Evolutionary conservation across 2,113 vertebrate genomes (phyloP), one percentile per base, ranked within the genome.

Genomic region (Pelusios castaneus): DNA sequence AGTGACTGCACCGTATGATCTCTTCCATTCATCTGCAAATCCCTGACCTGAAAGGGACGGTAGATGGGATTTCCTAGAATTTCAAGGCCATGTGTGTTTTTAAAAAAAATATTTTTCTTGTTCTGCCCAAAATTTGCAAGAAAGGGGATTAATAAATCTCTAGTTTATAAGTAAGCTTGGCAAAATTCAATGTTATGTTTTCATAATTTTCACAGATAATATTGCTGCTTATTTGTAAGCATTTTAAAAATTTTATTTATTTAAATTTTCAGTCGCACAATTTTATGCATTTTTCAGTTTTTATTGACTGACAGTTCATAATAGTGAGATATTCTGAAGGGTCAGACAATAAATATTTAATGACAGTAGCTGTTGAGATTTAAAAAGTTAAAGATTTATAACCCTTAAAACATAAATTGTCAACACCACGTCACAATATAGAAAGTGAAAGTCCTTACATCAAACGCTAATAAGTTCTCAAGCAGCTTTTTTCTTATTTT

Each of bases 91-190:
- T 88, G 70, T 86, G 91, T 63, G 87, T 95, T 94, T 73, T 87
- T 47, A 89, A 89, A 51, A 38, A 83, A 56, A 60, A 91, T 87
- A 25, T 94, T 93, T 96, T 94, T 49, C 77, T 80, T 76, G 21
- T 41, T 88, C 91, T 93, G 93, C 96, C 88, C 63, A 89, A 93
- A 91, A 87, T 94, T 85, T 95, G 95, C 92, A 90, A 94, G 91
- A 95, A 58, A 97, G 84, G 92, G 91, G 91, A 96, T 97, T 95
- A 97, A 63, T 87, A 95, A 92, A 86, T 95, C 95, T 90, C 93
- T 91, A 97, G 92, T 94, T 93, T 90, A 55, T 82, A 89, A 70
- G 4, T n/a, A 82, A 38, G 63, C 52, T 82, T 93, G 85, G 76
- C n/a, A 96, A 80, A 24, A 29, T n/a, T 67, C 63, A 67, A 31